Base-by-base conservation (phyloP, 2,888 invertebrate species). In the Drosophila testacea region DNA sequence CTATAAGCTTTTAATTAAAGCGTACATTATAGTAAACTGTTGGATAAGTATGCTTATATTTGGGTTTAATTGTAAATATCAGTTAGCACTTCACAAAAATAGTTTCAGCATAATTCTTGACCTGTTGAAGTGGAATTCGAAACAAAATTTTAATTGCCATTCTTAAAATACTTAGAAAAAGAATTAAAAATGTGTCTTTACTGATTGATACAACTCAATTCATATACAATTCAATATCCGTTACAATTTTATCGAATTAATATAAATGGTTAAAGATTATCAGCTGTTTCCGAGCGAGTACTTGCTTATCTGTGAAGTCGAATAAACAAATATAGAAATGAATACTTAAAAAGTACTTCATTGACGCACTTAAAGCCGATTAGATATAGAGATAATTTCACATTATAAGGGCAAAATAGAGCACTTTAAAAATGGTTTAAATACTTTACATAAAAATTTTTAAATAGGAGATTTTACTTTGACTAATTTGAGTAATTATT, bases 291-390 rank as follows among this genome's bases (percentile, higher is more conserved):
- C n/a, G 30, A 9, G 30, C 9, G 13, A 47, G n/a, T 5, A 30
- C 13, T 34, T 22, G n/a, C 7, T 34, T 50, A 50, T 50, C 50
- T 50, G n/a, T 36, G 22, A 50, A 36, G 36, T 50, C 2, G 4
- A 36, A 27, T 22, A 6, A 6, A 34, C 34, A n/a, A 9, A 41
- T 41, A 30, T 42, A 42, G 4, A 54, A 39, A 30, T 52, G 41
- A 41, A 7, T 22, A 13, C 22, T 1, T 16, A 44, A n/a, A 22
- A n/a, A 22, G n/a, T 22, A 7, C 28, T 11, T 38, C 7, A 38
- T 28, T 57, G 55, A 55, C 55, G 57, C 47, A 57, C 57, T 47
- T 9, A 1, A 13, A 47, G 16, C 2, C 13, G 46, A 57, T 57
- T 28, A 57, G 38, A 57, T 47, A 50, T 6, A 11, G 11, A n/a